phyloP scores from a whole-genome alignment of 2,113 vertebrate genomes.

The Otis tarda region DNA sequence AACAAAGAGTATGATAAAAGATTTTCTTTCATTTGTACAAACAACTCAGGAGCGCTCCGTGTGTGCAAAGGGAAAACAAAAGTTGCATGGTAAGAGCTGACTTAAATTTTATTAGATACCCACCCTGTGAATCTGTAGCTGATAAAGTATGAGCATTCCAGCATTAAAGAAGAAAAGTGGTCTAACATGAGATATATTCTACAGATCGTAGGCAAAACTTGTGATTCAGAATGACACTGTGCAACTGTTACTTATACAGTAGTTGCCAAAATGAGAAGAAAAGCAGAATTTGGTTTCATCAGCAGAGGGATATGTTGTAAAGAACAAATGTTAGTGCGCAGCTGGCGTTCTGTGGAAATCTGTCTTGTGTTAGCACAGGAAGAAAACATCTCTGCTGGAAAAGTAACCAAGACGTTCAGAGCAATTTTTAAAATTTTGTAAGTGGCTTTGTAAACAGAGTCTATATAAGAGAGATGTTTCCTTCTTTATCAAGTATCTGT shows the following conservation, averaged over 20 bases:
- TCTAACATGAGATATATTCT: not conserved
- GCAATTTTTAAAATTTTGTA: not conserved
- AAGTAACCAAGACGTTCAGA: not conserved
- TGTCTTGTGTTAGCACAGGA: slow-evolving; percentile 1
- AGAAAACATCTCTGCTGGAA: slow-evolving; percentile 20
- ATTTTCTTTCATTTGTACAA: not conserved
- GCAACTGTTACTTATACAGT: not conserved
- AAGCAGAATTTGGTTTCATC: not conserved
- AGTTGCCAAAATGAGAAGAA: not conserved
- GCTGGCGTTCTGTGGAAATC: not conserved
- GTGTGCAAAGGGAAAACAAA: not conserved
- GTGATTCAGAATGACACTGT: not conserved
- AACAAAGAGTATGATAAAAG: not conserved
- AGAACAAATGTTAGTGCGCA: not conserved
- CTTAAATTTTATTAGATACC: not conserved
- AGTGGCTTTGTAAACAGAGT: not conserved
- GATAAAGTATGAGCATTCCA: not conserved
- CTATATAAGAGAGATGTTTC: not conserved
- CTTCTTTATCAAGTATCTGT: not conserved
- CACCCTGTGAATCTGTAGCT: not conserved
- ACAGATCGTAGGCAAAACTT: not conserved
- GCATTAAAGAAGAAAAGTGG: not conserved
- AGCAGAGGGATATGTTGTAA: not conserved
- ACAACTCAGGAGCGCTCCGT: not conserved
- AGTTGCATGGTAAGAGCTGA: not conserved